These are phyloP conservation scores for Parthenolecanium corni DNA, from an alignment of 2,888 invertebrate species.

Conservation along the genomic window DNA sequence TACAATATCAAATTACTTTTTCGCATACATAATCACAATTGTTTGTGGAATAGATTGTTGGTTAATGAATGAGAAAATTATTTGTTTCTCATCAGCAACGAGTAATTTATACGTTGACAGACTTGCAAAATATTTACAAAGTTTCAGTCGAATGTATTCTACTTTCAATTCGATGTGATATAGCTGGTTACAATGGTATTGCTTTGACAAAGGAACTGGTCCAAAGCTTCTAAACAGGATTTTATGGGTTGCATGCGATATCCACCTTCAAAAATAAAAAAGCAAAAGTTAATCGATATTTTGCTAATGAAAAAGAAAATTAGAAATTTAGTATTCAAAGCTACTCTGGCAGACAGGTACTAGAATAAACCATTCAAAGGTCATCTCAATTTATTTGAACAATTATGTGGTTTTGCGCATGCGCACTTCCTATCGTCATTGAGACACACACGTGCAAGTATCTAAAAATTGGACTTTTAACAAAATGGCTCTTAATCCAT, in stretches of 20 bases:
- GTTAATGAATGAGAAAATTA: background rate
- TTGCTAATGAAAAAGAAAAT: too few relatives aligned
- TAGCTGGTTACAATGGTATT: slow-evolving; percentile 7
- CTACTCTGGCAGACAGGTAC: too few relatives aligned
- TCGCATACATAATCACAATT: background rate
- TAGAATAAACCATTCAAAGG: too few relatives aligned
- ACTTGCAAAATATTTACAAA: too few relatives aligned
- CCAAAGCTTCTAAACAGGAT: slow-evolving; percentile 22
- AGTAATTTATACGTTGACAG: too few relatives aligned
- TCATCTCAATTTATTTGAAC: background rate
- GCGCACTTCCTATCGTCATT: too few relatives aligned
- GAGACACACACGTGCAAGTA: too few relatives aligned
- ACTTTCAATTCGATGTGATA: background rate
- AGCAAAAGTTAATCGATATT: too few relatives aligned
- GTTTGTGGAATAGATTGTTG: background rate
- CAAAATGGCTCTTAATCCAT: too few relatives aligned
- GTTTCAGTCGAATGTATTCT: background rate
- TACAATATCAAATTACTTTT: too few relatives aligned
- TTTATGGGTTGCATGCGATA: slow-evolving; percentile 17
- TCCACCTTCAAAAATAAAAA: slow-evolving; percentile 7
- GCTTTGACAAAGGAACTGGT: slow-evolving; percentile 11
- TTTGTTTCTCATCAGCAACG: background rate
- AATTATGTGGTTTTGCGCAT: background rate
- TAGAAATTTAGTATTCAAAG: too few relatives aligned
- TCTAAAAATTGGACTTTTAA: too few relatives aligned